Evolutionary conservation across 2,113 vertebrate species (phyloP), one percentile per base, ranked within the genome.

Genomic region (Polyodon spathula): DNA sequence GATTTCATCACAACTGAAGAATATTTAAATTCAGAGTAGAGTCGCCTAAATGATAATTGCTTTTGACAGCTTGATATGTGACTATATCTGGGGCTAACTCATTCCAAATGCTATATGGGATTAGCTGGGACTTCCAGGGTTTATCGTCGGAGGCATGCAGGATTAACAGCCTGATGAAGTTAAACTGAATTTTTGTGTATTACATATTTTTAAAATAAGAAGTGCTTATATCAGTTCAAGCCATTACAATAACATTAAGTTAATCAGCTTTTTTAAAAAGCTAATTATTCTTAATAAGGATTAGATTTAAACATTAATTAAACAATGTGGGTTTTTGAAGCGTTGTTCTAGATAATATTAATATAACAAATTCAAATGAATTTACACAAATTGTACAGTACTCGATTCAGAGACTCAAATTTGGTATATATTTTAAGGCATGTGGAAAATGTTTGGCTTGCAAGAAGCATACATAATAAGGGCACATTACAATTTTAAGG

Each of bases 101-200:
- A 74, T 71, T 76, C 73, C 86, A 76, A 82, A 87, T 81, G 82
- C 77, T 83, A 73, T 82, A 80, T 73, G 77, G 85, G 86, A 90
- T 91, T 90, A 90, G 81, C 74, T 54, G 68, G 73, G 87, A 90
- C 92, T 88, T 89, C 84, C 73, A 51, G 70, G 81, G 79, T 89
- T 92, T 91, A 90, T 92, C 84, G 83, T 83, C 81, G 71, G 69
- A 83, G 82, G 86, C 83, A 73, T 70, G 63, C 65, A 80, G 77
- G 86, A 89, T 91, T 93, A 92, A 80, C 71, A 74, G 70, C 48
- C 68, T 72, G 69, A 83, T 81, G 78, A 86, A 90, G 82, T 87
- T 76, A 83, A 87, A 82, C 85, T 83, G 74, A 86, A 87, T 88
- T 38, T 15, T 46, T 60, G 60, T 66, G 56, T 68, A 40, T 72